Evolutionary conservation across 2,797 vertebrate species (phyloP), one percentile per base, ranked within the genome.

Genomic region (Psittacula echo): DNA sequence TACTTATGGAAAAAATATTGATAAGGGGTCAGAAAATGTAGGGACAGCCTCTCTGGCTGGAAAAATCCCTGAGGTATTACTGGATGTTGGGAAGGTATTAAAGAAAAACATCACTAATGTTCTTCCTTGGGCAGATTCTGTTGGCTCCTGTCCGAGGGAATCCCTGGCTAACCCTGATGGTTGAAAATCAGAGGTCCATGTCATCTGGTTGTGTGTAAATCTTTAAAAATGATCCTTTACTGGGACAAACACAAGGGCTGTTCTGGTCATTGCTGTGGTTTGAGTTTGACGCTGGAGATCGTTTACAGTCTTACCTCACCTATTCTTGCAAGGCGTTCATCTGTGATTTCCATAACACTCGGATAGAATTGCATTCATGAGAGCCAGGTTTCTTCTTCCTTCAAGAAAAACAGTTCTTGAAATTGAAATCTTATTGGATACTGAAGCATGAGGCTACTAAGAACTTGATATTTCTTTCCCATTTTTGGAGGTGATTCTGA

Each of bases 171-270:
- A 9, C 30, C 24, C 23, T 60, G 26, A 41, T 70, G 68, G 13
- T 48, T 86, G 67, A 47, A 42, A 47, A 48, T 39, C 12, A 23
- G 3, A 72, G 51, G 39, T 18, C 37, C 1, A 0, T 61, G 22
- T 32, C 11, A 3, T 22, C 18, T 72, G 47, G 12, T 18, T 62
- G 2, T 30, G 27, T 18, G 41, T 27, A 26, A 44, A 30, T 45
- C 5, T 44, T 47, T 7, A 32, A 9, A n/a, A 79, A 79, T 41
- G 9, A 32, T 8, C 48, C 24, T 68, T 53, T 42, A 22, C 16
- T 42, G 27, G 19, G 13, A 37, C 45, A 51, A 68, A 48, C 21
- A 11, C 13, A n/a, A 13, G 45, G 62, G 10, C 0, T 0, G 67
- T 72, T 77, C 62, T 37, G 12, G n/a, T 90, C 11, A 4, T 34